phyloP scores from a whole-genome alignment of 2,888 invertebrate genomes.

The Zygogramma bicolorata region DNA sequence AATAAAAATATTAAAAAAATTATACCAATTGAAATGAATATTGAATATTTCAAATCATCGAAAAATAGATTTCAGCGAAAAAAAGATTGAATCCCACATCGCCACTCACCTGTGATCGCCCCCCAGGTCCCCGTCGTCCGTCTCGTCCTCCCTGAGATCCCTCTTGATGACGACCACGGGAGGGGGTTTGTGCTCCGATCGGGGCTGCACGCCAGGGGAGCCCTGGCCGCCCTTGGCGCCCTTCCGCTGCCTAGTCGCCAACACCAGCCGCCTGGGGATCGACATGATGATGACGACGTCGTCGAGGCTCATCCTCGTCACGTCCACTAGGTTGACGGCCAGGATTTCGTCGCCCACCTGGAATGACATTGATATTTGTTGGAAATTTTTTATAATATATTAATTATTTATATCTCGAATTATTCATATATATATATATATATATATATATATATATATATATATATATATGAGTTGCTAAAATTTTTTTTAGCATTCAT shows the following conservation, averaged over 20 bases:
- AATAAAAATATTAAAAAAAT: too few species aligned
- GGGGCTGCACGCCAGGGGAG: constrained; percentile 73
- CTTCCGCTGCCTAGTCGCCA: constrained; percentile 91
- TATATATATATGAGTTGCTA: too few species aligned
- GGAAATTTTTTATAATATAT: too few species aligned
- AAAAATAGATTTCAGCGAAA: too few species aligned
- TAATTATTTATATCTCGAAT: too few species aligned
- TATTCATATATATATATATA: too few species aligned
- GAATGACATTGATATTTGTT: constrained; percentile 26
- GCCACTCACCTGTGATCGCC: constrained; percentile 62
- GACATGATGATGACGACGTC: constrained; percentile 99
- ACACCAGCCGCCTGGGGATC: constrained; percentile 93
- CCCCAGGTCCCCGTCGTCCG: constrained; percentile 73
- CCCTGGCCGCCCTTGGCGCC: constrained; percentile 69
- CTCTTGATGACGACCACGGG: constrained; percentile 93
- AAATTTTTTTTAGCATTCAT: too few species aligned
- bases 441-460: too few species aligned
- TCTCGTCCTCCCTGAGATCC: constrained; percentile 86
- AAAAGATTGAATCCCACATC: too few species aligned
- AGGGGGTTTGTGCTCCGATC: constrained; percentile 86
- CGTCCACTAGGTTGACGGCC: constrained; percentile 97
- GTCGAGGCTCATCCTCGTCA: constrained; percentile 97
- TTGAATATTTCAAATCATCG: too few species aligned
- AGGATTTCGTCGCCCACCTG: constrained; percentile 98
- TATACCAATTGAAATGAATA: too few species aligned